Conservation (phyloP, 1,140 invertebrate genomes). For the Batillaria attramentaria region DNA sequence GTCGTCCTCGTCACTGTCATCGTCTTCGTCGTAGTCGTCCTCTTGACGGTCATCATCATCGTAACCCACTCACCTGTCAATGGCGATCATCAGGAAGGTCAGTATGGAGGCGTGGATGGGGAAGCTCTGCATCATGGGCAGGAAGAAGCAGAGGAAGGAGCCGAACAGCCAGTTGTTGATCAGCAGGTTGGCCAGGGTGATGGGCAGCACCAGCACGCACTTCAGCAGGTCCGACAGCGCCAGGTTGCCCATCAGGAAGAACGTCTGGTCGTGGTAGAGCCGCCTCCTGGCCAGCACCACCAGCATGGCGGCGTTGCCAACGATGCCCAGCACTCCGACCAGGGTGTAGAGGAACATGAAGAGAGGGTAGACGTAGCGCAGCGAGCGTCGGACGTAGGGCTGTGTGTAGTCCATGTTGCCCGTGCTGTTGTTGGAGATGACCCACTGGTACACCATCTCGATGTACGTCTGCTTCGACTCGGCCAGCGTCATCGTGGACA, state of each 20-base stretch:
- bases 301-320: slow-evolving; percentile 77
- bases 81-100: slow-evolving; percentile 80
- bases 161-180: slow-evolving; percentile 84
- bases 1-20: background rate
- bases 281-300: slow-evolving; percentile 76
- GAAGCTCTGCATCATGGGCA: slow-evolving; percentile 84
- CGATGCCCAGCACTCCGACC: slow-evolving; percentile 75
- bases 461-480: slow-evolving; percentile 48
- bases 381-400: slow-evolving; percentile 65
- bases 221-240: slow-evolving; percentile 80
- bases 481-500: slow-evolving; percentile 40
- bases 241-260: slow-evolving; percentile 80
- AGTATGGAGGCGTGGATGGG: slow-evolving; percentile 81
- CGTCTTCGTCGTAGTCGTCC: too few relatives aligned
- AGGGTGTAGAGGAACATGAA: slow-evolving; percentile 79
- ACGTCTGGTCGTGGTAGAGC: slow-evolving; percentile 79
- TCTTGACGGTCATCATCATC: background rate
- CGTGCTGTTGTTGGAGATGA: slow-evolving; percentile 46
- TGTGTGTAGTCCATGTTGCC: slow-evolving; percentile 61
- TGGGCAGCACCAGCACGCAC: slow-evolving; percentile 79
- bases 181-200: slow-evolving; percentile 79
- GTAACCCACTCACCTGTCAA: slow-evolving; percentile 73
- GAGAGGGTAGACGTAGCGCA: slow-evolving; percentile 75
- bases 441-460: slow-evolving; percentile 48
- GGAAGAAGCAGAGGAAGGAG: slow-evolving; percentile 81